These are phyloP conservation scores for Nibea coibor DNA, from an alignment of 2,113 vertebrate species.

Conservation along the genomic window DNA sequence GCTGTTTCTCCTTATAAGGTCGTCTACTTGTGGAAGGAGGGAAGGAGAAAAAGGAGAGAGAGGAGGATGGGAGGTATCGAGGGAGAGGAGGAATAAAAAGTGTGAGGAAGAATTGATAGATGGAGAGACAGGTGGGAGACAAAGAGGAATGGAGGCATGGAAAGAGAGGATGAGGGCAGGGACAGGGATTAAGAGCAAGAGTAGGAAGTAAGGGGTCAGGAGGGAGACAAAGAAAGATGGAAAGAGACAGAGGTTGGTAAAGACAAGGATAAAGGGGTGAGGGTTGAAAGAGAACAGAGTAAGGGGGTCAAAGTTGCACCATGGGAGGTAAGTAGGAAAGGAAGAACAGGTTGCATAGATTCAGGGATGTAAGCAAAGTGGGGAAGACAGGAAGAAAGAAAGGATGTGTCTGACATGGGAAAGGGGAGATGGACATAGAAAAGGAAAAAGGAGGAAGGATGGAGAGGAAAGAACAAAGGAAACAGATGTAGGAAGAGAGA, in stretches of 20 bases:
- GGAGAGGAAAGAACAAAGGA: neutral
- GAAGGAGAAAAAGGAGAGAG: constrained; percentile 31
- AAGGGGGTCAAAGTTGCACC: neutral
- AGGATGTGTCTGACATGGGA: neutral
- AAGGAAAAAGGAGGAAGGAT: neutral
- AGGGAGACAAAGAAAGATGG: neutral
- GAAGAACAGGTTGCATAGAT: neutral
- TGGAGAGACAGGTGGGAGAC: neutral
- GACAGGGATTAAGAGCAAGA: neutral
- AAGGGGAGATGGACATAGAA: neutral
- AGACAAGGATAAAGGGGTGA: neutral
- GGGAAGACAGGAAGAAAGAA: neutral
- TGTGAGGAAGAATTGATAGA: neutral
- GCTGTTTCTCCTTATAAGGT: constrained; percentile 82
- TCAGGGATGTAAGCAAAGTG: neutral
- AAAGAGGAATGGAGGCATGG: neutral
- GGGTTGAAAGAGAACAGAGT: neutral
- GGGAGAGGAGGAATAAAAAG: neutral
- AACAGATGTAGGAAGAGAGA: neutral
- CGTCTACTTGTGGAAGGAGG: constrained; percentile 49
- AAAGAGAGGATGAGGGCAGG: too few relatives aligned
- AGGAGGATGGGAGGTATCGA: neutral
- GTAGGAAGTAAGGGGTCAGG: neutral
- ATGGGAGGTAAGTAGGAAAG: neutral
- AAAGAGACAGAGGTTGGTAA: neutral